Conservation (phyloP, 1,140 invertebrate species). For the Cotesia typhae region DNA sequence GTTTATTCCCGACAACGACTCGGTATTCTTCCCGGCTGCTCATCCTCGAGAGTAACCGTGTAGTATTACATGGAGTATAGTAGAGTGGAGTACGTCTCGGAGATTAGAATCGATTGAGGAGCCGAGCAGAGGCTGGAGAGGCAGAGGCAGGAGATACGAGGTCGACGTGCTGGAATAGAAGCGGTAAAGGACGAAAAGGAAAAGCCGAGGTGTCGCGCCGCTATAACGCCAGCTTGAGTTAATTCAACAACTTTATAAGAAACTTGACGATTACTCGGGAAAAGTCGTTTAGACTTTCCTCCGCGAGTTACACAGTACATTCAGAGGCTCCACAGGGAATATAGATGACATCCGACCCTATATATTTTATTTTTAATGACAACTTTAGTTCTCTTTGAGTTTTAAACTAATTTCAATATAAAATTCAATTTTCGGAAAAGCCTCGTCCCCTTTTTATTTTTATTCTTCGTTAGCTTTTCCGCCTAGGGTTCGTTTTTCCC, state of each 20-base stretch:
- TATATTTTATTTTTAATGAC: not conserved
- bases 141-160: slow-evolving; percentile 9
- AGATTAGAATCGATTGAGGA: slow-evolving; percentile 31
- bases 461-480: too few relatives aligned
- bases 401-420: not conserved
- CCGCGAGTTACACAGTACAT: too few relatives aligned
- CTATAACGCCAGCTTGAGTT: slow-evolving; percentile 34
- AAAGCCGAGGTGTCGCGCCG: slow-evolving; percentile 31
- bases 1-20: slow-evolving; percentile 27
- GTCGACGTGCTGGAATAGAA: slow-evolving; percentile 20
- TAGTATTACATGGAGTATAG: too few relatives aligned
- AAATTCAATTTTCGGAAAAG: not conserved
- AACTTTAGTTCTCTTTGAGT: not conserved
- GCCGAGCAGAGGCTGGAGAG: too few relatives aligned
- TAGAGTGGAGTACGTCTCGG: not conserved
- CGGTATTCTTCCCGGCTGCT: slow-evolving; percentile 31
- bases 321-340: slow-evolving; percentile 1
- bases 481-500: too few relatives aligned
- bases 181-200: slow-evolving; percentile 8
- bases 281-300: slow-evolving; percentile 29
- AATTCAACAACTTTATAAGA: slow-evolving; percentile 39
- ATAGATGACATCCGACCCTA: not conserved
- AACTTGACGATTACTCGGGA: slow-evolving; percentile 34
- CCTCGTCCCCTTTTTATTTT: too few relatives aligned
- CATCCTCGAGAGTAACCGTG: slow-evolving; percentile 23